Evolutionary conservation across 2,888 invertebrate species (phyloP).

Genomic region (Aporophyla nigra): DNA sequence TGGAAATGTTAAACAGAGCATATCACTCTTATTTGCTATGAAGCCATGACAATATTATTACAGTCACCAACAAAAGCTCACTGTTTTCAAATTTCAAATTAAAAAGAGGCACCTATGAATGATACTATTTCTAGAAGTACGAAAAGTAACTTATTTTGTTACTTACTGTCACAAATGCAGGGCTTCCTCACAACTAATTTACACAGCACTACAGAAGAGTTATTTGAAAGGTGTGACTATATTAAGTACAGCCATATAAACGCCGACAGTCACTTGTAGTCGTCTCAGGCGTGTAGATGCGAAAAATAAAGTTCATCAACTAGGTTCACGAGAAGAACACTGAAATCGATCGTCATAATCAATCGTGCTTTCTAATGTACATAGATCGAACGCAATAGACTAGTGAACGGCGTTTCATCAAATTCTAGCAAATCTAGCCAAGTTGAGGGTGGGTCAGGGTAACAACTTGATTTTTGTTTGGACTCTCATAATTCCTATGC

Average conservation of each 20-base stretch:
- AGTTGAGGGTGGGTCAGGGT: slow-evolving; percentile 43
- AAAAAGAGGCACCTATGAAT: no score
- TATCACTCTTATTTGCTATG: slow-evolving; percentile 13
- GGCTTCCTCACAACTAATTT: slow-evolving; percentile 18
- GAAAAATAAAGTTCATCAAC: slow-evolving; percentile 24
- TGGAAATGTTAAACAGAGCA: slow-evolving; percentile 6
- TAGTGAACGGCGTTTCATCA: slow-evolving; percentile 35
- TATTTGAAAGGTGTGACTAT: slow-evolving; percentile 19
- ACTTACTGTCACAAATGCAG: slow-evolving; percentile 52
- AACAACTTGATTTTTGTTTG: slow-evolving; percentile 45
- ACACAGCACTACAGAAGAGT: background rate
- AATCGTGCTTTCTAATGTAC: slow-evolving; percentile 36
- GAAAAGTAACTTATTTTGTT: background rate
- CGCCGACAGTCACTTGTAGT: slow-evolving; percentile 41
- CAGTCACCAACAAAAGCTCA: slow-evolving; percentile 2
- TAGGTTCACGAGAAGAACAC: slow-evolving; percentile 45
- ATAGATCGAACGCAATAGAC: slow-evolving; percentile 32
- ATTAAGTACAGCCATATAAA: slow-evolving; percentile 30
- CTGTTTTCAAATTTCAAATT: background rate
- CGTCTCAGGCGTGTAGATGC: slow-evolving; percentile 29
- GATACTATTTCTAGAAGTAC: background rate
- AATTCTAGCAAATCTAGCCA: slow-evolving; percentile 32
- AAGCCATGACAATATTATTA: slow-evolving; percentile 4
- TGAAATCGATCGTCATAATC: slow-evolving; percentile 60
- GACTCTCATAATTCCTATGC: slow-evolving; percentile 57